Evolutionary conservation across 2,797 vertebrate species (phyloP).

Genomic region (Avahi laniger): DNA sequence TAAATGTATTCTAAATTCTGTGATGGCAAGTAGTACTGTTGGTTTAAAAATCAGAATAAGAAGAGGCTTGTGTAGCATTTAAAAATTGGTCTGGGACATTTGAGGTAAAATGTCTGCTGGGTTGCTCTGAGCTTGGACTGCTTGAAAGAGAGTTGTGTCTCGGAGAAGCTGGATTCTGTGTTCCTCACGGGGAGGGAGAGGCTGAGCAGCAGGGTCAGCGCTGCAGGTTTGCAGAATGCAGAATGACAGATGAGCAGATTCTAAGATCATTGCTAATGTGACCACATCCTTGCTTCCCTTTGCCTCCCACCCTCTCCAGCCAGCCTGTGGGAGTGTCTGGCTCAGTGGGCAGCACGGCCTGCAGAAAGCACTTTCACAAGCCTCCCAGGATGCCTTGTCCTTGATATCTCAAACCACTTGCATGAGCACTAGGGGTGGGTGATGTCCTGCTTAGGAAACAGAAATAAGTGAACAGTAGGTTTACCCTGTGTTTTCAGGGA

Average conservation of each 20-base stretch:
- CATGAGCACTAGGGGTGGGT: not conserved
- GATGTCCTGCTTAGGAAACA: not conserved
- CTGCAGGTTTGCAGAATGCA: not conserved
- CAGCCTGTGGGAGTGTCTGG: not conserved
- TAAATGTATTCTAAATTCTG: not conserved
- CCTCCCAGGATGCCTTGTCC: not conserved
- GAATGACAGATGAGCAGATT: not conserved
- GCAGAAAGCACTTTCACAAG: not conserved
- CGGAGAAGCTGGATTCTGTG: not conserved
- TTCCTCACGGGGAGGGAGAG: not conserved
- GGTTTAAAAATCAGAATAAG: not conserved
- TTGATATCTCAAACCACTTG: not conserved
- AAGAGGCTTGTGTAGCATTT: constrained; percentile 2
- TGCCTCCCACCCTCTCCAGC: not conserved
- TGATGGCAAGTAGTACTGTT: not conserved
- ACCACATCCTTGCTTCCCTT: not conserved
- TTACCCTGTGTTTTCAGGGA: not conserved
- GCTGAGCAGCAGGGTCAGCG: not conserved
- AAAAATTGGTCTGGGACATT: not conserved
- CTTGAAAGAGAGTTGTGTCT: not conserved
- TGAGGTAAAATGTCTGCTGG: not conserved
- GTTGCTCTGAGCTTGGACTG: not conserved
- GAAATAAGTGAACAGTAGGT: not conserved
- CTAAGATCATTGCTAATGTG: not conserved
- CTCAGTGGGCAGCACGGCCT: not conserved